Base-by-base conservation (phyloP, 2,797 vertebrate genomes). In the Darevskia mixta region DNA sequence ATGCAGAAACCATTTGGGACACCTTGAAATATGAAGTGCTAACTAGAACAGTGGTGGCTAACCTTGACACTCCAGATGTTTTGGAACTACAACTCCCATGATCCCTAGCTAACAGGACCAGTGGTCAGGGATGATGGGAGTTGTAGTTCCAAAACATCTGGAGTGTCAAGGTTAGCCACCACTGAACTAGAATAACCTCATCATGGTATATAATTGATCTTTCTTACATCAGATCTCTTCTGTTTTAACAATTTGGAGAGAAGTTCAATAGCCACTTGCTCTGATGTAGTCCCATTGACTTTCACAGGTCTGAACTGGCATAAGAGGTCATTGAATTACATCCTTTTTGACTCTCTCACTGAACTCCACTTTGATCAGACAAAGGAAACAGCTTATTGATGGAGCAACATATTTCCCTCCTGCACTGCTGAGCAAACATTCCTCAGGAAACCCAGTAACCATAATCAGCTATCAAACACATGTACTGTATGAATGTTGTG, bases 391-490 rank as follows among this genome's bases (percentile, higher is more conserved):
- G 69, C 58, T 43, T 75, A 49, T 41, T 88, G 69, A 45, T 86
- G 69, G 75, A 78, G 81, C 35, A 32, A 85, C 67, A 23, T 82
- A n/a, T 80, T 86, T 87, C n/a, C 61, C 83, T 88, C 79, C 38
- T 91, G 82, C 69, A 79, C 73, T 83, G 83, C 86, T 79, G 83
- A 90, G 75, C 88, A 89, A 88, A 88, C 88, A 88, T 83, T 80
- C 90, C 78, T 86, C 79, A 88, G 76, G 79, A 73, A 86, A 91
- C 64, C 69, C 69, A 83, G 84, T 86, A 83, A 85, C 80, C 75
- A 71, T 77, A 80, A 86, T 87, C 67, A 49, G 75, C 64, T 83
- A 85, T 83, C 83, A 83, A 86, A 86, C 76, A 82, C 75, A 86
- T 87, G 73, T 72, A 76, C 32, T 89, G 43, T 87, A 90, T 79